These are phyloP conservation scores for Poeciliopsis occidentalis DNA, from an alignment of 2,113 vertebrate genomes.

Conservation along the genomic window DNA sequence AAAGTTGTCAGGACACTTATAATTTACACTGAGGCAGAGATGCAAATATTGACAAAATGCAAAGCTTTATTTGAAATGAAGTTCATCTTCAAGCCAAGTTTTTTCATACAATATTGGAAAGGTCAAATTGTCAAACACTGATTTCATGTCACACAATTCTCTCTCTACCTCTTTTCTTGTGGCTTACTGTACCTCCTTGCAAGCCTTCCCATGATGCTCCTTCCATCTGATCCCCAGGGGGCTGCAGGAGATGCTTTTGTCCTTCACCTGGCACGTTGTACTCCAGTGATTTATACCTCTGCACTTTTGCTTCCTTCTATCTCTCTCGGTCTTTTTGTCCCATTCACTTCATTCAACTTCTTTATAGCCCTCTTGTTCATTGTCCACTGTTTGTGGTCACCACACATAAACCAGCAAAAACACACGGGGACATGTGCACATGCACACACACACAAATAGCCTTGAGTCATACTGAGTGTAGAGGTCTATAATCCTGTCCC, in stretches of 20 bases:
- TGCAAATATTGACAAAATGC: neutral
- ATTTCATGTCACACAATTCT: slow-evolving; percentile 10
- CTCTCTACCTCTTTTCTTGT: slow-evolving; percentile 10
- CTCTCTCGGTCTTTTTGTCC: slow-evolving; percentile 39
- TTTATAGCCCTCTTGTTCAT: slow-evolving; percentile 48
- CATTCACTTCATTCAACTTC: slow-evolving; percentile 41
- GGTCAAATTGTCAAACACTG: neutral
- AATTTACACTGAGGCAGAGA: neutral
- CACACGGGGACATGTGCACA: slow-evolving; percentile 4
- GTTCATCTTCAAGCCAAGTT: neutral
- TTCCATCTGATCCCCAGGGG: slow-evolving; percentile 43
- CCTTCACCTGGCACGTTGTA: slow-evolving; percentile 67
- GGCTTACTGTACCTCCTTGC: slow-evolving; percentile 30
- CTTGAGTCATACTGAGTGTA: slow-evolving; percentile 33
- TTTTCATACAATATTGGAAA: neutral
- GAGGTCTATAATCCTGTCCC: slow-evolving; percentile 69
- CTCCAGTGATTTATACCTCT: slow-evolving; percentile 72
- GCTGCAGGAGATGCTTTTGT: slow-evolving; percentile 66
- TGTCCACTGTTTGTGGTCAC: slow-evolving; percentile 50
- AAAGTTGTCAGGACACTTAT: neutral
- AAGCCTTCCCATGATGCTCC: slow-evolving; percentile 32
- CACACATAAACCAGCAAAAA: slow-evolving; percentile 9
- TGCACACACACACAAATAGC: slow-evolving; percentile 25
- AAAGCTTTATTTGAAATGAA: neutral
- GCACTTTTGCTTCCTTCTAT: slow-evolving; percentile 48